phyloP scores from a whole-genome alignment of 1,140 invertebrate genomes.

The Lamellibrachia luymesi region DNA sequence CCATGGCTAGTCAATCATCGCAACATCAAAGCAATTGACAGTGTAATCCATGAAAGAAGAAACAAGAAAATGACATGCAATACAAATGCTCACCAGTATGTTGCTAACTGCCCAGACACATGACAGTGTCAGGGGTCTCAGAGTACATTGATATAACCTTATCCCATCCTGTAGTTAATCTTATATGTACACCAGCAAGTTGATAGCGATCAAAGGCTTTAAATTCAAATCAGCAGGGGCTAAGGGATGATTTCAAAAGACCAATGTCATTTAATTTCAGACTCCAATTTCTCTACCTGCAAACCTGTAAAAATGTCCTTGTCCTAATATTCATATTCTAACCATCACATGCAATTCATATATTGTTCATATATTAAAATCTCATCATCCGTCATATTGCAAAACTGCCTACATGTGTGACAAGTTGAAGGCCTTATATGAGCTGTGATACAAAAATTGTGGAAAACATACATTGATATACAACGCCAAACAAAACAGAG shows the following conservation, averaged over 20 bases:
- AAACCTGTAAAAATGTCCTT: not conserved
- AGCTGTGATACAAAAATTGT: too few species aligned
- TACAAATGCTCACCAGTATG: not conserved
- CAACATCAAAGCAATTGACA: too few species aligned
- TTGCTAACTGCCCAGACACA: not conserved
- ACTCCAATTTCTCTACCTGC: too few species aligned
- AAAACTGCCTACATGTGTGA: not conserved
- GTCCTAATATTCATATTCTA: not conserved
- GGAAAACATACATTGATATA: too few species aligned
- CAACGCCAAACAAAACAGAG: too few species aligned
- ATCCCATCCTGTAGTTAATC: not conserved
- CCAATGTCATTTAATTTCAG: too few species aligned
- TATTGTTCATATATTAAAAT: not conserved
- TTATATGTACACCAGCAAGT: not conserved
- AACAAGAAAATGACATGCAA: too few species aligned
- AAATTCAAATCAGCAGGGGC: not conserved
- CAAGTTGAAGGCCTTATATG: too few species aligned
- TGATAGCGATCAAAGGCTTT: not conserved
- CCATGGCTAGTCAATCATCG: too few species aligned
- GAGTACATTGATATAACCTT: not conserved
- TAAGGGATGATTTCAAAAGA: not conserved
- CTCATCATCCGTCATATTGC: not conserved
- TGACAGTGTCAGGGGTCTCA: not conserved
- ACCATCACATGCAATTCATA: too few species aligned
- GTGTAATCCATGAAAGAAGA: too few species aligned